Evolutionary conservation across 2,888 invertebrate genomes (phyloP).

Genomic region (Terebella lapidaria): DNA sequence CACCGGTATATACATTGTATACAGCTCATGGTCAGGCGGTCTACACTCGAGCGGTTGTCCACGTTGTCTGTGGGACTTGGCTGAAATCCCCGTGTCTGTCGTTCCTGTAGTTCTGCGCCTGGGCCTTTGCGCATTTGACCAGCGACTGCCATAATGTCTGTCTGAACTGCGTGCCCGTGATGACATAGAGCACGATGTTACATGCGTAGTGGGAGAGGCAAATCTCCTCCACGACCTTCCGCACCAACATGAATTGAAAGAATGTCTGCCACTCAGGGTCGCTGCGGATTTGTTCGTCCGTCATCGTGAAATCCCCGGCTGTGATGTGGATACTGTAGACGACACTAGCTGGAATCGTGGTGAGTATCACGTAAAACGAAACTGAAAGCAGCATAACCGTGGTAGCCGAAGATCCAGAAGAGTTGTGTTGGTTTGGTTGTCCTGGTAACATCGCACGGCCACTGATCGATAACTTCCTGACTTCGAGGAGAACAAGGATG

Average conservation of each 20-base stretch:
- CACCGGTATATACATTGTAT: too few relatives aligned
- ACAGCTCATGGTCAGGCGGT: too few relatives aligned
- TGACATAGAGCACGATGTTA: conserved; percentile 38
- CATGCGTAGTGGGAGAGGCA: conserved; percentile 45
- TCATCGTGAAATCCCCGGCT: conserved; percentile 29
- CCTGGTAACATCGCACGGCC: background rate
- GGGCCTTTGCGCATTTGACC: too few relatives aligned
- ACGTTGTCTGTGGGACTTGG: too few relatives aligned
- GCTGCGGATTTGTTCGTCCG: conserved; percentile 28
- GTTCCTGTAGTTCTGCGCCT: too few relatives aligned
- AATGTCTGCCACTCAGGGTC: conserved; percentile 34
- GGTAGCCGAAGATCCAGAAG: conserved; percentile 30
- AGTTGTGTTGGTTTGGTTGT: background rate
- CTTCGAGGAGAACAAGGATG: conserved; percentile 40
- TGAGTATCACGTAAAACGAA: conserved; percentile 51
- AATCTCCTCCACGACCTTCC: conserved; percentile 37
- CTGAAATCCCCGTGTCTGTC: too few relatives aligned
- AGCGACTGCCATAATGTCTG: too few relatives aligned
- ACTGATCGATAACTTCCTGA: conserved; percentile 21
- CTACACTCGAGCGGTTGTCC: too few relatives aligned
- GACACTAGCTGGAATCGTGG: conserved; percentile 48
- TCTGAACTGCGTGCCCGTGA: conserved; percentile 39
- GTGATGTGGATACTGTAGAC: conserved; percentile 41
- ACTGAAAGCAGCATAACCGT: conserved; percentile 49
- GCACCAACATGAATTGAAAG: conserved; percentile 28